phyloP scores from a whole-genome alignment of 2,797 vertebrate genomes.

The Acrossocheilus fasciatus region DNA sequence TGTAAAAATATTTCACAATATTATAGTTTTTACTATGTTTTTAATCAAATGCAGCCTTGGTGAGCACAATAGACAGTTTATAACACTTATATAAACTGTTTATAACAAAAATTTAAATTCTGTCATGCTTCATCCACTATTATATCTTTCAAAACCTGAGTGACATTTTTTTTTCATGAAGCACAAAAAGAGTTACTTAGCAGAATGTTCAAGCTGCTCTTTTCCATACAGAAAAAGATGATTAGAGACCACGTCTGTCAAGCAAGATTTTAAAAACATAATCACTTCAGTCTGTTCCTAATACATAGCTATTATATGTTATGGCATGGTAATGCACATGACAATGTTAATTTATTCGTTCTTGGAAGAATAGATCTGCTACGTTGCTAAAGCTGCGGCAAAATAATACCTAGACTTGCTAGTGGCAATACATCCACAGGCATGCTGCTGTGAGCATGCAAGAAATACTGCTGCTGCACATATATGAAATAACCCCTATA shows the following conservation, averaged over 20 bases:
- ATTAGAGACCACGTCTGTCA: neutral
- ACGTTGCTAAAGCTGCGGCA: neutral
- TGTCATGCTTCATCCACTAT: neutral
- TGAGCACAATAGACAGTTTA: neutral
- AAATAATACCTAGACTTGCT: neutral
- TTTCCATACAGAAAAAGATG: neutral
- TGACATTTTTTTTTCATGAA: neutral
- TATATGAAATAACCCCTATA: too few species aligned
- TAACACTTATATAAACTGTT: too few species aligned
- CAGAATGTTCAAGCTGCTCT: conserved; percentile 7
- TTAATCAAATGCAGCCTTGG: neutral
- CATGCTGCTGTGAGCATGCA: neutral
- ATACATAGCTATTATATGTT: neutral
- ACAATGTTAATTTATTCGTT: neutral
- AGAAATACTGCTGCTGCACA: neutral
- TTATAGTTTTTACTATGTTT: neutral
- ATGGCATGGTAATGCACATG: neutral
- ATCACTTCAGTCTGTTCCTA: neutral
- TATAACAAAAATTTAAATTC: neutral
- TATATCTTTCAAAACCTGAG: neutral
- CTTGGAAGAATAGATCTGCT: neutral
- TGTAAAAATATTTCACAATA: neutral
- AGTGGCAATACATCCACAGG: neutral
- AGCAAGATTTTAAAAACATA: neutral
- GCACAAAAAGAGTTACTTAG: neutral